Conservation (phyloP, 2,113 vertebrate genomes). For the Peromyscus polionotus region DNA sequence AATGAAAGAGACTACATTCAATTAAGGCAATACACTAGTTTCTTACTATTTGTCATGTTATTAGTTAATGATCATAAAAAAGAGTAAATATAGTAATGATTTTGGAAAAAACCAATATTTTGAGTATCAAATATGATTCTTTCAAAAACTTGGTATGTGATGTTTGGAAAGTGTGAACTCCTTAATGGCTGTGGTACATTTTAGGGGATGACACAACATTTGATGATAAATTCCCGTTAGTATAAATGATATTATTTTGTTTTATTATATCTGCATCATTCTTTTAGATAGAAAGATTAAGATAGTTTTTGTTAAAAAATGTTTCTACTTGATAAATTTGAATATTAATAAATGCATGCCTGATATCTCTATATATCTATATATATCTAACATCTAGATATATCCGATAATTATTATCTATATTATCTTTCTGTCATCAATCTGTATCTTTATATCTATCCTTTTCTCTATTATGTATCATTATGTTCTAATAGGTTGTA, state of each 20-base stretch:
- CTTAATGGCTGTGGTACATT: background rate
- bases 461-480: background rate
- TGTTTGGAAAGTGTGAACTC: background rate
- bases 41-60: background rate
- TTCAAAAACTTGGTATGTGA: background rate
- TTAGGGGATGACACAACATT: background rate
- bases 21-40: background rate
- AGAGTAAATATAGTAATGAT: background rate
- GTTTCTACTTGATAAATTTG: constrained; percentile 1
- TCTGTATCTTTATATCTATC: background rate
- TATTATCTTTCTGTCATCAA: background rate
- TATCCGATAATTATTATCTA: background rate
- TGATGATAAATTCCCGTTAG: background rate
- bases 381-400: background rate
- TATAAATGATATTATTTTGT: background rate
- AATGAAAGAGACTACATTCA: constrained; percentile 9
- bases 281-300: background rate
- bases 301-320: background rate
- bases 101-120: background rate
- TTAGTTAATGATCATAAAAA: background rate
- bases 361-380: background rate
- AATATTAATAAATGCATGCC: background rate
- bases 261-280: background rate
- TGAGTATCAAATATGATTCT: background rate
- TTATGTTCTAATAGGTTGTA: background rate